Conservation (phyloP, 2,888 invertebrate species). For the Melanostoma mellinum region DNA sequence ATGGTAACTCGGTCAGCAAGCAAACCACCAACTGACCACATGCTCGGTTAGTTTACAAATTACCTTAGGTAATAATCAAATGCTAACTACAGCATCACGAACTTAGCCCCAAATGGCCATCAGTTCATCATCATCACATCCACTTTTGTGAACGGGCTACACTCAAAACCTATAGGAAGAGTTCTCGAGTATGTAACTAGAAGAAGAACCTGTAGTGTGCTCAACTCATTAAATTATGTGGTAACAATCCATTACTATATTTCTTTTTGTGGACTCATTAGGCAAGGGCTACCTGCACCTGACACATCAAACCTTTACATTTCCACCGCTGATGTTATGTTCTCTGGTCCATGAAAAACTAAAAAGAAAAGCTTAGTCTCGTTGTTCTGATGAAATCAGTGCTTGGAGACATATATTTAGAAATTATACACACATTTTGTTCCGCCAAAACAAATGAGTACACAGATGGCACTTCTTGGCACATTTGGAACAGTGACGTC, state of each 20-base stretch:
- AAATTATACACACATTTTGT: conserved; percentile 34
- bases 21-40: conserved; percentile 40
- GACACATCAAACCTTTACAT: conserved; percentile 33
- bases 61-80: conserved; percentile 59
- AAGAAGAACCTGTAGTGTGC: conserved; percentile 25
- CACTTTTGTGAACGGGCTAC: conserved; percentile 14
- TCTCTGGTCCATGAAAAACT: conserved; percentile 20
- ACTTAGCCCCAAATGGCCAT: conserved; percentile 43
- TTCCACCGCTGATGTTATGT: conserved; percentile 9
- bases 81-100: conserved; percentile 66
- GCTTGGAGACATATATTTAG: conserved; percentile 15
- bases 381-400: conserved; percentile 28
- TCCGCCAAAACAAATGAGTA: conserved; percentile 49
- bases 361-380: conserved; percentile 7
- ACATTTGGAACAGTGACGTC: conserved; percentile 53
- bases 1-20: conserved; percentile 57
- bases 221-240: conserved; percentile 27
- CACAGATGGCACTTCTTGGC: conserved; percentile 8
- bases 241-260: conserved; percentile 22
- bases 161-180: background rate
- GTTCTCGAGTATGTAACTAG: background rate
- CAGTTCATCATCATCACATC: conserved; percentile 29
- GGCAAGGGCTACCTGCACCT: conserved; percentile 16
- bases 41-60: conserved; percentile 45
- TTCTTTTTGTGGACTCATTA: conserved; percentile 9